phyloP scores from a whole-genome alignment of 2,888 invertebrate species.

The Omphaloscelis lunosa region DNA sequence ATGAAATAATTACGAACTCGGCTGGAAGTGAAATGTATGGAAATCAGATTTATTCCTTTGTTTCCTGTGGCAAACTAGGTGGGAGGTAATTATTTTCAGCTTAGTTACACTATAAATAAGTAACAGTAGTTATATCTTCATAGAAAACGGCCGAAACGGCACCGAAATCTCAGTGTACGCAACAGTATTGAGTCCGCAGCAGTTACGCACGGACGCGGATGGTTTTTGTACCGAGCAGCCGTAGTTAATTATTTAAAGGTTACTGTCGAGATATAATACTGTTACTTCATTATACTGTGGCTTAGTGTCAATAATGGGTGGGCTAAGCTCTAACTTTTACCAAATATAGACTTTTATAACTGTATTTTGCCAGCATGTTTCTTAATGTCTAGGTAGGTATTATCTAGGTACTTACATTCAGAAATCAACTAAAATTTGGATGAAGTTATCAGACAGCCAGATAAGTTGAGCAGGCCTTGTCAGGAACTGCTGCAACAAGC shows the following conservation, averaged over 20 bases:
- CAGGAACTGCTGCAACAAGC: not conserved
- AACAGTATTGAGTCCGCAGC: no score
- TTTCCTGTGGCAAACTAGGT: not conserved
- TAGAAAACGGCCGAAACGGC: no score
- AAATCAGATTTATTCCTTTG: slow-evolving; percentile 4
- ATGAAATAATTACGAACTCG: not conserved
- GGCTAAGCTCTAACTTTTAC: not conserved
- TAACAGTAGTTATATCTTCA: no score
- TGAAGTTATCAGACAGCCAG: not conserved
- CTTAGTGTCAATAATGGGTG: not conserved
- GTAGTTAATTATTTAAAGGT: no score
- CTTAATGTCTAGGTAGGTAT: not conserved
- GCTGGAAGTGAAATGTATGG: not conserved
- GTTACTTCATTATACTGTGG: no score
- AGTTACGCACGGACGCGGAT: no score
- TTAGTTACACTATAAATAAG: no score
- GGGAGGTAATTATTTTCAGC: not conserved
- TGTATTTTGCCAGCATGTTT: not conserved
- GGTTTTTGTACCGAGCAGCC: no score
- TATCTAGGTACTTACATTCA: not conserved
- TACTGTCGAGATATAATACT: no score
- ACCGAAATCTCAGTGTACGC: no score
- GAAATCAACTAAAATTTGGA: not conserved
- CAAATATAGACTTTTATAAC: not conserved
- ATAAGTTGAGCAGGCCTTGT: not conserved